Conservation (phyloP, 1,140 invertebrate genomes). For the Heterodera schachtii region DNA sequence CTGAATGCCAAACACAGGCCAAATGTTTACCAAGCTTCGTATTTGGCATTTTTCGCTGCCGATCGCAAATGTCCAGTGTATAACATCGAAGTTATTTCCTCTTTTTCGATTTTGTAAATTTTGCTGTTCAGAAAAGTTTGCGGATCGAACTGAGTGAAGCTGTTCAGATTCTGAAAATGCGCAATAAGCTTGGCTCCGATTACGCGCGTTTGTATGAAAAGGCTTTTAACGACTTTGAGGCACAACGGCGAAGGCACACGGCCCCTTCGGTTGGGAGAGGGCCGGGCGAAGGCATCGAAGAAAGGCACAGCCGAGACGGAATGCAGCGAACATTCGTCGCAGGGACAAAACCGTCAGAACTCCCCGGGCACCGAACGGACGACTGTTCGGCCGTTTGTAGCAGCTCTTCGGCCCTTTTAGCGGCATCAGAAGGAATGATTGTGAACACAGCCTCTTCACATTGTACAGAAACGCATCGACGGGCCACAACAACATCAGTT, state of each 20-base stretch:
- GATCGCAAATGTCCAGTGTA: conserved; percentile 55
- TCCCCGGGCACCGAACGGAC: background rate
- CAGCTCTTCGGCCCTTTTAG: background rate
- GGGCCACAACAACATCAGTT: conserved; percentile 57
- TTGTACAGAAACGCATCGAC: conserved; percentile 15
- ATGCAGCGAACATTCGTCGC: background rate
- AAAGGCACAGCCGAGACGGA: conserved; percentile 15
- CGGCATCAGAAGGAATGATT: conserved; percentile 49
- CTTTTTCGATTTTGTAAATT: background rate
- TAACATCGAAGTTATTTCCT: conserved; percentile 56
- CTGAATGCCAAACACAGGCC: conserved; percentile 53
- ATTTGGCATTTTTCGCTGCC: conserved; percentile 58
- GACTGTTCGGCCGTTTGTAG: background rate
- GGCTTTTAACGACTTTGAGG: conserved; percentile 53
- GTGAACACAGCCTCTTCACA: conserved; percentile 49
- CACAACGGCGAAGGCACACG: conserved; percentile 38
- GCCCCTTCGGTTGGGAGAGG: conserved; percentile 2
- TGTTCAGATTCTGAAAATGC: conserved; percentile 46
- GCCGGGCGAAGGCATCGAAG: background rate
- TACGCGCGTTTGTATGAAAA: conserved; percentile 51
- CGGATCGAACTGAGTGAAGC: conserved; percentile 51
- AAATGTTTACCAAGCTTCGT: conserved; percentile 59
- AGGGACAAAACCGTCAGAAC: background rate
- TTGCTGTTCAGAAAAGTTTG: conserved; percentile 40
- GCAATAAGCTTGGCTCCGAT: conserved; percentile 52